Evolutionary conservation across 1,140 invertebrate genomes (phyloP).

Genomic region (Steinernema khuongi): DNA sequence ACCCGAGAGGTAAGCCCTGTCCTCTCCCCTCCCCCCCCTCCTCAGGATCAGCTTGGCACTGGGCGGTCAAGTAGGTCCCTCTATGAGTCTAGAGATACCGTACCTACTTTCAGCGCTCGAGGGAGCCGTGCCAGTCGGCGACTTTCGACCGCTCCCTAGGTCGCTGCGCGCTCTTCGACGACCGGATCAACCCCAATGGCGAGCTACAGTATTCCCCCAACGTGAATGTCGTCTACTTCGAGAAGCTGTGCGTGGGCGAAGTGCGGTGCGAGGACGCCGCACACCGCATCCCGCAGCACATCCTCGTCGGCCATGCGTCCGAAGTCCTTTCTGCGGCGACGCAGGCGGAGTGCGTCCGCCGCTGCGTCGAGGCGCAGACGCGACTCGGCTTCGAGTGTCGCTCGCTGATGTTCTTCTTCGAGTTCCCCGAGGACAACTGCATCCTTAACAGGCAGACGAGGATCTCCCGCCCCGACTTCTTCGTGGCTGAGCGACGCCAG

Average conservation of each 20-base stretch:
- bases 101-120: neutral
- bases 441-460: neutral
- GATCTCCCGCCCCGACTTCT: neutral
- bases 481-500: neutral
- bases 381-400: constrained; percentile 1
- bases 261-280: constrained; percentile 1
- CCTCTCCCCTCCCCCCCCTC: no score
- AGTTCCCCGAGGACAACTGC: neutral
- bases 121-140: neutral
- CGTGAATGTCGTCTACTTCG: constrained; percentile 3
- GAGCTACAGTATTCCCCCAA: constrained; percentile 3
- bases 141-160: neutral
- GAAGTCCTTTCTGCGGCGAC: neutral
- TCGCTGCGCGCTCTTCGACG: neutral
- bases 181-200: neutral
- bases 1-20: neutral
- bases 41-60: no score
- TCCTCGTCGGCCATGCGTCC: constrained; percentile 3
- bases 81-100: no score
- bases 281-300: constrained; percentile 1
- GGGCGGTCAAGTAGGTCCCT: no score
- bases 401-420: neutral
- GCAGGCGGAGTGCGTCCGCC: neutral
- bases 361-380: neutral
- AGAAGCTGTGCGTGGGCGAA: neutral